phyloP scores from a whole-genome alignment of 2,113 vertebrate species.

The Hippocampus guttulatus region DNA sequence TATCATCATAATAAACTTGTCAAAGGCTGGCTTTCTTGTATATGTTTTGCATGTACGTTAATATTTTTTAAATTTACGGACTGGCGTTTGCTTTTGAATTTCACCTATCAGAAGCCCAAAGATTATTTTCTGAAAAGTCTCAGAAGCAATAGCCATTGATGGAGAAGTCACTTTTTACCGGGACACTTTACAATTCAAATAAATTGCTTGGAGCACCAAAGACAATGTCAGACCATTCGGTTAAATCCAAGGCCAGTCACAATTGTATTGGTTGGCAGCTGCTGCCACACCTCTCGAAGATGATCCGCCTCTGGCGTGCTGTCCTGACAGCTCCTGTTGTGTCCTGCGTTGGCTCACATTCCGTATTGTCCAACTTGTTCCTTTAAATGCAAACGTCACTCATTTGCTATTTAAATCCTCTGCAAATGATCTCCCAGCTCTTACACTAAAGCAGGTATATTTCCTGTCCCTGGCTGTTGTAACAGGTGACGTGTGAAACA shows the following conservation, averaged over 20 bases:
- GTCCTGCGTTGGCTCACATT: neutral
- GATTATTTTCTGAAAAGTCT: neutral
- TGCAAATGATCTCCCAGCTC: neutral
- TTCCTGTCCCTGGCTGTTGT: neutral
- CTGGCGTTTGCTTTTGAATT: neutral
- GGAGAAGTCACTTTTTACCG: neutral
- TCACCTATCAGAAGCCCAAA: neutral
- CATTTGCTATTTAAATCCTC: constrained; percentile 13
- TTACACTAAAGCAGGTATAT: constrained; percentile 6
- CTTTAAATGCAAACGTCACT: constrained; percentile 5
- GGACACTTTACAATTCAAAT: neutral
- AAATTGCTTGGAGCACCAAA: neutral
- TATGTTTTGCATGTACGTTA: no score
- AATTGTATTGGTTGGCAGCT: neutral
- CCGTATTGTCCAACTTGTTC: neutral
- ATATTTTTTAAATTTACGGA: no score
- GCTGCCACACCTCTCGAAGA: constrained; percentile 3
- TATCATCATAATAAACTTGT: no score
- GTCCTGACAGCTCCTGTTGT: neutral
- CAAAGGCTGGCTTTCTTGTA: no score
- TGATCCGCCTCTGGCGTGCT: neutral
- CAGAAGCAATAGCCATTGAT: neutral
- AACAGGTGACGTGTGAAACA: constrained; percentile 37
- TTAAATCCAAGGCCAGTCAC: neutral
- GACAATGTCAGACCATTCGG: neutral